phyloP scores from a whole-genome alignment of 2,113 vertebrate genomes.

The Oryzias javanicus region DNA sequence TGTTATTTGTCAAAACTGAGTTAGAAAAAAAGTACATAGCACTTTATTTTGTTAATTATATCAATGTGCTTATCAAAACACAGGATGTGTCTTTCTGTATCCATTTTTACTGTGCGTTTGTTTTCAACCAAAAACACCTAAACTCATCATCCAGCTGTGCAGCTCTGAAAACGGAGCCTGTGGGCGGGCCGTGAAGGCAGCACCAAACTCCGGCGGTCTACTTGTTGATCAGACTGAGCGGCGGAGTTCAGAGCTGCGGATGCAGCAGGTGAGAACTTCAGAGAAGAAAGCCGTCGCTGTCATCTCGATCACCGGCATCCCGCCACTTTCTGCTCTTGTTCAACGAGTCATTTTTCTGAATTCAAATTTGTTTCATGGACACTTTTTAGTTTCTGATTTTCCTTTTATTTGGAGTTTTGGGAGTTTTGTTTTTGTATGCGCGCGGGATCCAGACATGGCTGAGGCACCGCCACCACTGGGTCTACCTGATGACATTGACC shows the following conservation, averaged over 20 bases:
- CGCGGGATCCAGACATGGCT: constrained; percentile 70
- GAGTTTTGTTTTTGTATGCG: constrained; percentile 18
- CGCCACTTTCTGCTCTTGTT: neutral
- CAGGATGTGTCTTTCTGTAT: too few relatives aligned
- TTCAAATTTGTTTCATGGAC: neutral
- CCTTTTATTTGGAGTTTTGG: neutral
- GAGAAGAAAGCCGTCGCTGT: neutral
- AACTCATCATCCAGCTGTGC: constrained; percentile 6
- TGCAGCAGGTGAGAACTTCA: constrained; percentile 42
- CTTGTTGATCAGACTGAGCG: constrained; percentile 27
- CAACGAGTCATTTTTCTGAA: neutral
- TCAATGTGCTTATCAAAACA: too few relatives aligned
- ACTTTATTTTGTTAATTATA: too few relatives aligned
- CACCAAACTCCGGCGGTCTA: constrained; percentile 19
- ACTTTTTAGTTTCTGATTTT: neutral
- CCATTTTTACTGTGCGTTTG: too few relatives aligned
- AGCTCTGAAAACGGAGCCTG: constrained; percentile 21
- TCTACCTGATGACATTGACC: constrained; percentile 81
- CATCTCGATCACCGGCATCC: neutral
- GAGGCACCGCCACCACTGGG: constrained; percentile 72
- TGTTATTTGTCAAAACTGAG: too few relatives aligned
- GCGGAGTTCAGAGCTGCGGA: constrained; percentile 36
- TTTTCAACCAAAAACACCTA: neutral
- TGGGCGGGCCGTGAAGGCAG: constrained; percentile 52
- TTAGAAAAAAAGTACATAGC: too few relatives aligned